These are phyloP conservation scores for Arnoldichthys spilopterus DNA, from an alignment of 2,797 vertebrate species.

Conservation along the genomic window DNA sequence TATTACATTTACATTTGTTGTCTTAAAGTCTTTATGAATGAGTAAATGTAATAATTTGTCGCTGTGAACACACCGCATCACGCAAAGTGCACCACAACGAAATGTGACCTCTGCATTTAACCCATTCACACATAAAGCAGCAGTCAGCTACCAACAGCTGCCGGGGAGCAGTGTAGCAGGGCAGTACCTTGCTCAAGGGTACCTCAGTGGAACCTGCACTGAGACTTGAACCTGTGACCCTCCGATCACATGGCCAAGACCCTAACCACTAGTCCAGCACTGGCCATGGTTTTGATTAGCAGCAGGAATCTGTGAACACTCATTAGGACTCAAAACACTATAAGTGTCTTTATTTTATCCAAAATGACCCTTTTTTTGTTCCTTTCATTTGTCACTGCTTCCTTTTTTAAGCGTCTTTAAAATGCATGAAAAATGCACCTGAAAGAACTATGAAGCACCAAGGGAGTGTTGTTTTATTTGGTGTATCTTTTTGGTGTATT, in stretches of 20 bases:
- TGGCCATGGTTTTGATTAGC: neutral
- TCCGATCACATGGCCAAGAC: no score
- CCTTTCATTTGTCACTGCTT: neutral
- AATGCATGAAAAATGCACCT: neutral
- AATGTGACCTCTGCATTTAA: no score
- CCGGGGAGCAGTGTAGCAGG: no score
- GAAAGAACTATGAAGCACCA: neutral
- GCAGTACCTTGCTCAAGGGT: no score
- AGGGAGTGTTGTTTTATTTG: conserved; percentile 24
- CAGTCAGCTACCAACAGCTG: no score
- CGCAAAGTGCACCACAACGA: no score
- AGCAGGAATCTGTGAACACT: neutral
- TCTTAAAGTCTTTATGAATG: neutral
- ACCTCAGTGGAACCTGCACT: no score
- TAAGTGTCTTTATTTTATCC: neutral
- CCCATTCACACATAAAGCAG: no score
- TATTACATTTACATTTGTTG: neutral
- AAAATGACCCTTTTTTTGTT: neutral
- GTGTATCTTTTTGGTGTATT: conserved; percentile 28
- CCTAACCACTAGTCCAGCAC: no score
- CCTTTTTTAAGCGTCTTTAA: neutral
- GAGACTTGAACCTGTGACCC: no score
- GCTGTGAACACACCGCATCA: no score
- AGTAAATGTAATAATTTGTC: no score
- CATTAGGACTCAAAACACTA: neutral